phyloP scores from a whole-genome alignment of 2,113 vertebrate genomes.

The Astur gentilis region DNA sequence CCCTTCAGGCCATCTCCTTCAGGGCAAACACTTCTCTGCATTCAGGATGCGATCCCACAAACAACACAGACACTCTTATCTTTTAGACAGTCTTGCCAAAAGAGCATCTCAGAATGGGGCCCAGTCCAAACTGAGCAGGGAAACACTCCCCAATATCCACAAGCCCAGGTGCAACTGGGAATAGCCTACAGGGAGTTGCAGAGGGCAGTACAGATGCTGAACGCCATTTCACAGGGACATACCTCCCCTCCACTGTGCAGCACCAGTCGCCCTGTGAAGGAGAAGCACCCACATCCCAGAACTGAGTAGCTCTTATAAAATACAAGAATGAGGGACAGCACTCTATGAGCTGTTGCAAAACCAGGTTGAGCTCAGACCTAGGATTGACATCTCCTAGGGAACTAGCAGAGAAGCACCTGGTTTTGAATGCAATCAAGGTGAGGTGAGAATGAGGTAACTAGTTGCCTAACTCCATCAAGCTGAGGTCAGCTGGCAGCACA shows the following conservation, averaged over 20 bases:
- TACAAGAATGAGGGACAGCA: rapidly evolving
- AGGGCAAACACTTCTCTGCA: not conserved
- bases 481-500: not conserved
- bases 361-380: not conserved
- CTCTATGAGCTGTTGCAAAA: not conserved
- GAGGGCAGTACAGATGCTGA: not conserved
- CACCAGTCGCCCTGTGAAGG: rapidly evolving
- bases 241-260: not conserved
- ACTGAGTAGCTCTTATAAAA: not conserved
- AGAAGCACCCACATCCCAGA: not conserved
- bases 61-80: not conserved
- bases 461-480: not conserved
- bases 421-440: not conserved
- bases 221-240: not conserved
- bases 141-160: too few relatives aligned
- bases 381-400: not conserved
- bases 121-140: not conserved
- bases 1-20: not conserved
- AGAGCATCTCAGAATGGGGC: not conserved
- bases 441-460: not conserved
- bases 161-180: not conserved
- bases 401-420: not conserved
- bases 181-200: not conserved
- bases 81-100: not conserved
- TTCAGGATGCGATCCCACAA: not conserved